Evolutionary conservation across 2,797 vertebrate species (phyloP).

Genomic region (Siniperca scherzeri): DNA sequence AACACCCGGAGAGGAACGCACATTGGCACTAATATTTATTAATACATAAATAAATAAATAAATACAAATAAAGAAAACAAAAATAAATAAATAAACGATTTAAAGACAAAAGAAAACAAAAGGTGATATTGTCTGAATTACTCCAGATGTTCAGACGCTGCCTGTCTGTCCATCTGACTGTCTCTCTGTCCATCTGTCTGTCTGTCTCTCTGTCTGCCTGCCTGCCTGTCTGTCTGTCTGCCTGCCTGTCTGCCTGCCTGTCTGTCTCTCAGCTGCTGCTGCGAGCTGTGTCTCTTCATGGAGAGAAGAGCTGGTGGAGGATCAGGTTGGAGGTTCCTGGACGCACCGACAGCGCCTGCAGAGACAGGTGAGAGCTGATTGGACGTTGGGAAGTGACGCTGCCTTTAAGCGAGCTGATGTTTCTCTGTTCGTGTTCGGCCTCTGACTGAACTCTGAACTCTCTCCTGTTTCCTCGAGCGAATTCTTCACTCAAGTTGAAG

Average conservation of each 20-base stretch:
- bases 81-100: too few relatives aligned
- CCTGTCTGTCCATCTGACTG: not conserved
- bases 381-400: not conserved
- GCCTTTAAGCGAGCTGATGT: not conserved
- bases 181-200: not conserved
- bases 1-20: too few relatives aligned
- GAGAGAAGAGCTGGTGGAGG: constrained; percentile 91
- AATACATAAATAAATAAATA: too few relatives aligned
- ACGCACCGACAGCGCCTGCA: constrained; percentile 89
- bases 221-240: not conserved
- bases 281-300: constrained; percentile 87
- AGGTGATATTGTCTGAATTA: too few relatives aligned
- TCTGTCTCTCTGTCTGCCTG: not conserved
- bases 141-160: too few relatives aligned
- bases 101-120: too few relatives aligned
- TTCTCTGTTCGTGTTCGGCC: too few relatives aligned
- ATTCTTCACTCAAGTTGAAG: too few relatives aligned
- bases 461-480: not conserved
- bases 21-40: too few relatives aligned
- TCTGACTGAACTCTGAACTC: too few relatives aligned
- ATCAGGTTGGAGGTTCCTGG: constrained; percentile 91
- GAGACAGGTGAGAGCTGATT: constrained; percentile 87
- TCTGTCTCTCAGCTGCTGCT: constrained; percentile 85
- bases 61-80: too few relatives aligned
- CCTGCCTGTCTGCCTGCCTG: not conserved